Conservation (phyloP, 1,140 invertebrate genomes). For the Littorina saxatilis region DNA sequence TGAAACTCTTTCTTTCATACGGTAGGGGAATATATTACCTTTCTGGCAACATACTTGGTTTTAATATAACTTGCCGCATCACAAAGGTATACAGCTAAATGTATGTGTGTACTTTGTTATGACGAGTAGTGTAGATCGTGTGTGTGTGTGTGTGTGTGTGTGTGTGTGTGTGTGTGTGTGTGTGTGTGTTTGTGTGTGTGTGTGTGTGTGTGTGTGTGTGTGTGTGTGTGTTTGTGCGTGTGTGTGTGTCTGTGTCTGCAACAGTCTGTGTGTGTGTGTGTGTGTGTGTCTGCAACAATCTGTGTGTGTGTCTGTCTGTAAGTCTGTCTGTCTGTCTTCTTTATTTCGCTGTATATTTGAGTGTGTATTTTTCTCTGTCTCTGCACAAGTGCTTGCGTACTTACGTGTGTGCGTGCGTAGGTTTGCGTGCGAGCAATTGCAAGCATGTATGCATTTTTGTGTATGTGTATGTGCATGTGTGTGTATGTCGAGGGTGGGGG, state of each 20-base stretch:
- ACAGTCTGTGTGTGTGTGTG: background rate
- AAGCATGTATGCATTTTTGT: background rate
- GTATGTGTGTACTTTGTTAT: too few relatives aligned
- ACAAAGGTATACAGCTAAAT: too few relatives aligned
- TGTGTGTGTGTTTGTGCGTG: background rate
- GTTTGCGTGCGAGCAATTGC: background rate
- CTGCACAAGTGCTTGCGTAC: background rate
- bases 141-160: too few relatives aligned
- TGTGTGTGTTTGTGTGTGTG: background rate
- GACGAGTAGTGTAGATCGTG: too few relatives aligned
- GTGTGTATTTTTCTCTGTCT: background rate
- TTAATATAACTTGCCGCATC: too few relatives aligned
- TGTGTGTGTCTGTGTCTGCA: background rate
- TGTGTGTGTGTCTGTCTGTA: background rate
- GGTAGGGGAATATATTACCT: too few relatives aligned
- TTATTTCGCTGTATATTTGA: too few relatives aligned
- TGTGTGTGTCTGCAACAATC: background rate
- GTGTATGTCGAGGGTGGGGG: too few relatives aligned
- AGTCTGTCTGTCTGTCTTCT: background rate
- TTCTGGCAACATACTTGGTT: too few relatives aligned
- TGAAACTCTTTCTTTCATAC: too few relatives aligned
- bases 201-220: slow-evolving; percentile 2
- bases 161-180: too few relatives aligned
- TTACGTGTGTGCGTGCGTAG: background rate
- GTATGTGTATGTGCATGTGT: too few relatives aligned